phyloP scores from a whole-genome alignment of 1,140 invertebrate genomes.

The Calycopis cecrops region DNA sequence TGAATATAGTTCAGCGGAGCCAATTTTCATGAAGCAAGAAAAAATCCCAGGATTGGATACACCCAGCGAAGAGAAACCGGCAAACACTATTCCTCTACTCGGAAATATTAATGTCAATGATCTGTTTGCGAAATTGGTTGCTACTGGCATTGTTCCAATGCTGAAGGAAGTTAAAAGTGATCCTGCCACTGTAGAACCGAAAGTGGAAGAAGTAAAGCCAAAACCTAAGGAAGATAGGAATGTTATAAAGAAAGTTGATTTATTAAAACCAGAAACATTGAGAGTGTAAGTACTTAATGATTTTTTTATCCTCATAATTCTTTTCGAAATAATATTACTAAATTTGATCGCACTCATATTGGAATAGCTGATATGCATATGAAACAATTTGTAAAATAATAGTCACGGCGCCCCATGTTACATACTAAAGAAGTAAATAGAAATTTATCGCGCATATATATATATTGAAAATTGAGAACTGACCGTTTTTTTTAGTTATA shows the following conservation, averaged over 20 bases:
- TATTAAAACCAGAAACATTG: constrained; percentile 82
- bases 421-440: too few species aligned
- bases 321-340: too few species aligned
- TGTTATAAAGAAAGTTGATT: constrained; percentile 78
- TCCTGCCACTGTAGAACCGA: constrained; percentile 43
- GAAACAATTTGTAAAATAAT: too few species aligned
- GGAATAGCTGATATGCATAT: too few species aligned
- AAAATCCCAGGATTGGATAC: constrained; percentile 53
- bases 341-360: too few species aligned
- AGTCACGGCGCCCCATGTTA: too few species aligned
- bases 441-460: too few species aligned
- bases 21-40: constrained; percentile 39
- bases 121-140: constrained; percentile 88
- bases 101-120: constrained; percentile 84
- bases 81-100: constrained; percentile 35
- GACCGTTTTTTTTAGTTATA: too few species aligned
- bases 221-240: constrained; percentile 50
- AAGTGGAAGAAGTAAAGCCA: constrained; percentile 17
- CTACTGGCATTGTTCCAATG: constrained; percentile 85
- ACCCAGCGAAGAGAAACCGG: constrained; percentile 47
- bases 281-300: constrained; percentile 79
- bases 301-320: background rate
- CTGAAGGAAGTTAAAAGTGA: constrained; percentile 50
- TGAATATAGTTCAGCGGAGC: constrained; percentile 68
- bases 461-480: too few species aligned